Evolutionary conservation across 2,797 vertebrate genomes (phyloP).

Genomic region (Macroramphosus scolopax): DNA sequence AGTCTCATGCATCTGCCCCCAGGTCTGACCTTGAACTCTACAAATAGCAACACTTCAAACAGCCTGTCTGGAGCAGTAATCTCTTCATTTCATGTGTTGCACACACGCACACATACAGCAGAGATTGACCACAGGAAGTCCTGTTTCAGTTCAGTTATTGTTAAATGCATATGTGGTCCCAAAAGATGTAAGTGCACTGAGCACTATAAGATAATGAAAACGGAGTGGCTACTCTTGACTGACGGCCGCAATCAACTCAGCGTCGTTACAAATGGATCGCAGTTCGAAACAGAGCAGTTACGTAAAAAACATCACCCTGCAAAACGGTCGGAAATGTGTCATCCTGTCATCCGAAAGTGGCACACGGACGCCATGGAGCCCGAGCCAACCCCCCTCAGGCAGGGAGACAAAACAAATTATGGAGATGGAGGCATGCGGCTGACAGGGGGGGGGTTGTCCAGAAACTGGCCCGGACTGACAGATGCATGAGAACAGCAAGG

Average conservation of each 20-base stretch:
- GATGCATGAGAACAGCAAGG: conserved; percentile 17
- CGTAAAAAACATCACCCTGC: conserved; percentile 45
- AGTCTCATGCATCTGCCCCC: no score
- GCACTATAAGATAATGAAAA: conserved; percentile 39
- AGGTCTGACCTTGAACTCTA: conserved; percentile 19
- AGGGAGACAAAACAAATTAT: conserved; percentile 51
- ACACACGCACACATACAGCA: background rate
- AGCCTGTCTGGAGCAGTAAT: conserved; percentile 45
- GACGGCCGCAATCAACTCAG: conserved; percentile 43
- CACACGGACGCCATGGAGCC: conserved; percentile 12
- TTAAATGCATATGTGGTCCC: conserved; percentile 41
- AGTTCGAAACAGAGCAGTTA: conserved; percentile 10
- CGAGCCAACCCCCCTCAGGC: conserved; percentile 49
- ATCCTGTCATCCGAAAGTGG: conserved; percentile 35
- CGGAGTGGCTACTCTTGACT: conserved; percentile 39
- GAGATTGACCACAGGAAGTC: conserved; percentile 7
- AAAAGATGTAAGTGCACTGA: conserved; percentile 32
- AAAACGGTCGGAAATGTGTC: conserved; percentile 51
- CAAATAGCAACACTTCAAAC: conserved; percentile 23
- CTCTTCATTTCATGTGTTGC: conserved; percentile 33
- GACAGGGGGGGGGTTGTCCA: conserved; percentile 40
- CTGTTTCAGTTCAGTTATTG: conserved; percentile 10
- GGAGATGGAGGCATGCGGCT: conserved; percentile 34
- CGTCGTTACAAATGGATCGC: conserved; percentile 22
- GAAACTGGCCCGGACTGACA: conserved; percentile 32